Evolutionary conservation across 64 coral and sea anemone species (phyloP).

Genomic region (Pocillopora damicornis): DNA sequence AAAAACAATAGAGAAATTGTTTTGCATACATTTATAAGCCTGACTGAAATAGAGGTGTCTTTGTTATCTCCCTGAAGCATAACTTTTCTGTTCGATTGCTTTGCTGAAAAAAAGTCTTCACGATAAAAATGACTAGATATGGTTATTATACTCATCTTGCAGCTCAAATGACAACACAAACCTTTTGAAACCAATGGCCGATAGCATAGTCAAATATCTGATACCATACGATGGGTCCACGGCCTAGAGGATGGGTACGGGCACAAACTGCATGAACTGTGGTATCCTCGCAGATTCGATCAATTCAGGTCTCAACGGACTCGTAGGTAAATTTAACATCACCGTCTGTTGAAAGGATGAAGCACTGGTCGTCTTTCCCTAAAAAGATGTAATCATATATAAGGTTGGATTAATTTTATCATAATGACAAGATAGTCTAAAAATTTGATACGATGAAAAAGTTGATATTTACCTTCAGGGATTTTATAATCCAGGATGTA

Average conservation of each 20-base stretch:
- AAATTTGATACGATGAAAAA: too few species aligned
- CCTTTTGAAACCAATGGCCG: slow-evolving; percentile 96
- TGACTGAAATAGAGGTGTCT: too few species aligned
- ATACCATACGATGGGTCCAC: slow-evolving; percentile 92
- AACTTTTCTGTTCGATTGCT: too few species aligned
- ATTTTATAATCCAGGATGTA: slow-evolving; percentile 83
- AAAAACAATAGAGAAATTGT: too few species aligned
- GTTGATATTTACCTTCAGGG: slow-evolving; percentile 19
- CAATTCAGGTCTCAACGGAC: slow-evolving; percentile 77
- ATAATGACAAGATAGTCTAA: too few species aligned
- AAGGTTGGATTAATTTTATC: too few species aligned
- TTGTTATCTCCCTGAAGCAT: background rate
- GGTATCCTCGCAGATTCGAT: slow-evolving; percentile 69
- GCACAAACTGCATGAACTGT: slow-evolving; percentile 65
- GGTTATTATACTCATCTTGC: background rate
- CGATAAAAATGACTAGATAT: too few species aligned
- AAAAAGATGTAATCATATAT: too few species aligned
- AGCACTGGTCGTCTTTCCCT: slow-evolving; percentile 48
- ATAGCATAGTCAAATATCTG: slow-evolving; percentile 96
- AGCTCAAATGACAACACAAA: background rate
- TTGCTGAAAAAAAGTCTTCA: background rate
- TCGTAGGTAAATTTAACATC: slow-evolving; percentile 86
- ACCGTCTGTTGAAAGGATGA: slow-evolving; percentile 81
- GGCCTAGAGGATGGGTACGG: slow-evolving; percentile 71
- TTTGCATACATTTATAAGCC: too few species aligned